Conservation (phyloP, 2,113 vertebrate genomes). For the Sakesphorus luctuosus region DNA sequence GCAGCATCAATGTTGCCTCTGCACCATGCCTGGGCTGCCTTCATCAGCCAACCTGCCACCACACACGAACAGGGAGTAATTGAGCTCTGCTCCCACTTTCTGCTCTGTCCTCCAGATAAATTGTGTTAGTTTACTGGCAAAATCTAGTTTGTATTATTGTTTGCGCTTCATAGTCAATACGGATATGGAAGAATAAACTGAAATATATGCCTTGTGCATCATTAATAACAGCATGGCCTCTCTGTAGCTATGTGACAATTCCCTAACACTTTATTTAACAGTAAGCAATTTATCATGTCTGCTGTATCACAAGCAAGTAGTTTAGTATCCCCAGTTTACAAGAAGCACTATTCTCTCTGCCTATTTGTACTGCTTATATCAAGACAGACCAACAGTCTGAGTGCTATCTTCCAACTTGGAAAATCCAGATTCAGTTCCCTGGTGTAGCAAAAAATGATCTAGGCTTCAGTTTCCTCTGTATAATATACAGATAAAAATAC, state of each 20-base stretch:
- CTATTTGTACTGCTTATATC: conserved; percentile 6
- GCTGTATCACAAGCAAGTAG: background rate
- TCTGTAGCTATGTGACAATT: background rate
- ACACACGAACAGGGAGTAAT: background rate
- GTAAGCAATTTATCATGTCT: conserved; percentile 52
- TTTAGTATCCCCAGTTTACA: background rate
- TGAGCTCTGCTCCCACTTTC: background rate
- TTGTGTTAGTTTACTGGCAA: conserved; percentile 52
- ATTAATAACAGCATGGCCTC: conserved; percentile 33
- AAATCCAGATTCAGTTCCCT: background rate
- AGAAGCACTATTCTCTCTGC: background rate
- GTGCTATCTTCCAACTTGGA: background rate
- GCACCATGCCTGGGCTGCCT: background rate
- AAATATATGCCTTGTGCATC: conserved; percentile 28
- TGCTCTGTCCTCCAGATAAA: conserved; percentile 32
- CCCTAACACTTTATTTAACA: conserved; percentile 41
- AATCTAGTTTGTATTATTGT: conserved; percentile 46
- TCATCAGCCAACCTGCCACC: background rate
- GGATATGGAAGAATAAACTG: conserved; percentile 54
- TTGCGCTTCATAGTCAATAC: conserved; percentile 51
- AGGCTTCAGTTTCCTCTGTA: background rate
- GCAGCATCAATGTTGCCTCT: background rate
- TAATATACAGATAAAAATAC: conserved; percentile 16
- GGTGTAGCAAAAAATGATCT: background rate
- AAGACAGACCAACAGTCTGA: background rate